Evolutionary conservation across 2,797 vertebrate genomes (phyloP), one percentile per base, ranked within the genome.

Genomic region (Microctenopoma steveboyesi): DNA sequence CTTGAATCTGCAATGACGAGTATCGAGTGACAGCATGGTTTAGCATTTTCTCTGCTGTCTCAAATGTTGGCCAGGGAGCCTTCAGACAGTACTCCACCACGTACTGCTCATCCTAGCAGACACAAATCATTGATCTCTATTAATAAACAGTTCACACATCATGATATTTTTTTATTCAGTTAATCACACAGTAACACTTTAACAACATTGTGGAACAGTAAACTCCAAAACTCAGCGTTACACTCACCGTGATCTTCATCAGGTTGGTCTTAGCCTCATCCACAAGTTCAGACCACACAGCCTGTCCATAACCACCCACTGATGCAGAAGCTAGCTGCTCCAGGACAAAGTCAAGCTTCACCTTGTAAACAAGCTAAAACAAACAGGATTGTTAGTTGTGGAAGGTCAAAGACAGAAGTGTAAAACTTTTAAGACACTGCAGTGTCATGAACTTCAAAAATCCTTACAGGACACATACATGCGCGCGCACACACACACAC

Each of bases 291-390:
- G 93, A 90, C 92, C 94, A 96, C 25, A 89, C 65, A 0, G 91
- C 82, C 1, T 88, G 92, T 47, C 92, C 88, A 0, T 86, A 92
- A 45, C 77, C 88, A 0, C 86, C 92, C 33, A 88, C 73, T 1
- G 96, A 96, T n/a, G 94, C 92, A 37, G 95, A 94, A 64, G 95
- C 95, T 52, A 99, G 78, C 83, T 95, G 95, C 86, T 98, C 97
- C 89, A 98, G 86, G 72, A 98, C 92, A 74, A 95, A 94, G 69
- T 96, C 96, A 22, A 97, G 92, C 92, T 97, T 99, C 53, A 99
- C 97, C 91, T 99, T 98, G 78, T 99, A 96, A 28, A 99, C 97
- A 47, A 98, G 95, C 98, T 99, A 80, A 64, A 74, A 68, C 72
- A 77, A 57, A 71, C 0, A 56, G 4, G 18, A 46, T 7, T 8